Conservation (phyloP, 2,113 vertebrate species). For the Xiphorhynchus elegans region DNA sequence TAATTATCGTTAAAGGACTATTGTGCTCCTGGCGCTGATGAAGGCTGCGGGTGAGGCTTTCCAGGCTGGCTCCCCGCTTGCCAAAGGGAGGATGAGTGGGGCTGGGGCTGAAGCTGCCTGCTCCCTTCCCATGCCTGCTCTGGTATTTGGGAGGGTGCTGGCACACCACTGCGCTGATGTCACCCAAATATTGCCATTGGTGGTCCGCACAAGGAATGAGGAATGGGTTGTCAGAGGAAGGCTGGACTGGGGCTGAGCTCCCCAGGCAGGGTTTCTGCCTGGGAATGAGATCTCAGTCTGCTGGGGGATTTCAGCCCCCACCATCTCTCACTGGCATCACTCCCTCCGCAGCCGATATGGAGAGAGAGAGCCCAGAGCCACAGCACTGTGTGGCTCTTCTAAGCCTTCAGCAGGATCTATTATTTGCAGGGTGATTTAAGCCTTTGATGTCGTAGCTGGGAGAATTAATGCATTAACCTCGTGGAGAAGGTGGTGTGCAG, state of each 20-base stretch:
- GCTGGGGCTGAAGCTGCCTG: background rate
- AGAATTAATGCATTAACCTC: background rate
- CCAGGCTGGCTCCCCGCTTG: background rate
- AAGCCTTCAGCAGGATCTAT: background rate
- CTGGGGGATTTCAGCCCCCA: accelerated
- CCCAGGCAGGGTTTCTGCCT: background rate
- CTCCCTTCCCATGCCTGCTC: background rate
- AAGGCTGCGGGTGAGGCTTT: conserved; percentile 22
- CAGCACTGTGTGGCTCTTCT: background rate
- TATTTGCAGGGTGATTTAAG: background rate
- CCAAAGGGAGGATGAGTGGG: background rate
- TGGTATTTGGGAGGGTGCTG: background rate
- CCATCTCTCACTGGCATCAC: background rate
- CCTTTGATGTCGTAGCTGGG: background rate
- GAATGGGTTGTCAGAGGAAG: background rate
- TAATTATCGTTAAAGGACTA: conserved; percentile 70
- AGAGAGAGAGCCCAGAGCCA: background rate
- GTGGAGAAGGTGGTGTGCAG: background rate
- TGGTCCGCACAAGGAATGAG: background rate
- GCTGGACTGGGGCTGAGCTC: background rate
- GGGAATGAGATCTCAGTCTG: background rate
- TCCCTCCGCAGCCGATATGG: accelerated
- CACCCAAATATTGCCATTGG: background rate
- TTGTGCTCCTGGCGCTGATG: conserved; percentile 51
- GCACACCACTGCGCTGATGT: accelerated